A percentile compares a stretch with the other conserved stretches of the same genome.
Evolutionary conservation across 2,113 vertebrate genomes (phyloP).

Genomic region (Rynchops niger): DNA sequence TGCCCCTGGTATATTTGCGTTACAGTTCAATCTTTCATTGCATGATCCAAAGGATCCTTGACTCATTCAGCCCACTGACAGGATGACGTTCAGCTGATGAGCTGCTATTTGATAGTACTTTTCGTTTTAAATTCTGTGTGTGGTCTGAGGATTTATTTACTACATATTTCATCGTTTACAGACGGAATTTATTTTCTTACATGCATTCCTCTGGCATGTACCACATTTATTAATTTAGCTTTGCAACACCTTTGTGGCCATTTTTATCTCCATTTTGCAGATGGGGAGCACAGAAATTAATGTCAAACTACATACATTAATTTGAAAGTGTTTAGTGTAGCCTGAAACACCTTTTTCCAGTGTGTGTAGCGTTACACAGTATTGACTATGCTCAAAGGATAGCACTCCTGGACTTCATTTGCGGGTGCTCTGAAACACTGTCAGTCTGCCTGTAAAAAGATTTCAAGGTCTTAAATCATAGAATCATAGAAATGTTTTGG

Average conservation of each 20-base stretch:
- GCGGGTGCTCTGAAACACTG: neutral
- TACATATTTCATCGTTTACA: neutral
- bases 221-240: neutral
- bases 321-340: neutral
- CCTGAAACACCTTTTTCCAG: neutral
- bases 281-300: neutral
- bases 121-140: slow-evolving; percentile 10
- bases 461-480: neutral
- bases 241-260: neutral
- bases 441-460: neutral
- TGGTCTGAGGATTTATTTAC: slow-evolving; percentile 45
- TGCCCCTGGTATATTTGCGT: neutral
- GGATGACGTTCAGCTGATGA: slow-evolving; percentile 19
- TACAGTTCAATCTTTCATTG: neutral
- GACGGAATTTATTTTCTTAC: slow-evolving; percentile 21
- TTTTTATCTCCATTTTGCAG: neutral
- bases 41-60: slow-evolving; percentile 24
- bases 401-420: neutral
- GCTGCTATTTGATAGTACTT: slow-evolving; percentile 42
- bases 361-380: neutral
- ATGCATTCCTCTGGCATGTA: neutral
- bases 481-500: neutral
- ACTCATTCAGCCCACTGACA: slow-evolving; percentile 25
- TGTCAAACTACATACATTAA: neutral
- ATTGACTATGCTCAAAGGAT: neutral